phyloP scores from a whole-genome alignment of 2,888 invertebrate genomes.

The Pristionchus japonicus region DNA sequence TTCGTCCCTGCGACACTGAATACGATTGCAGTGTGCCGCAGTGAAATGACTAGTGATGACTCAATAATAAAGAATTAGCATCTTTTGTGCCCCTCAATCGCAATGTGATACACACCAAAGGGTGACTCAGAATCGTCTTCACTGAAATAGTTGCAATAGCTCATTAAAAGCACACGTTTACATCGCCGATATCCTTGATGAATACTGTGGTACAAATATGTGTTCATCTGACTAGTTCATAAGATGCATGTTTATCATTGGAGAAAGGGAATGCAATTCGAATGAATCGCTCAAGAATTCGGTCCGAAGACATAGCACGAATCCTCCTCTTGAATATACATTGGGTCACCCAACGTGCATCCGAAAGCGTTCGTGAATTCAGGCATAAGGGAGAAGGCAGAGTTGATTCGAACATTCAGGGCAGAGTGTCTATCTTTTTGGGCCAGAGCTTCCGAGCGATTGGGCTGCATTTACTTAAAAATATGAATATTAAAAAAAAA shows the following conservation, averaged over 20 bases:
- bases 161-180: too few relatives aligned
- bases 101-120: too few relatives aligned
- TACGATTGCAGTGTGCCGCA: background rate
- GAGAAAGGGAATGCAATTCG: too few relatives aligned
- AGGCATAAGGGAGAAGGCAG: background rate
- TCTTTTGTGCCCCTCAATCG: too few relatives aligned
- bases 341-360: background rate
- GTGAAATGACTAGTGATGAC: too few relatives aligned
- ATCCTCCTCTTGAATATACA: background rate
- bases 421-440: background rate
- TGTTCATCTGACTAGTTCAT: too few relatives aligned
- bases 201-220: too few relatives aligned
- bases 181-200: too few relatives aligned
- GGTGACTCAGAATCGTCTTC: too few relatives aligned
- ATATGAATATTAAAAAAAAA: background rate
- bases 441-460: background rate
- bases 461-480: background rate
- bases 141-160: too few relatives aligned
- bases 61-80: too few relatives aligned
- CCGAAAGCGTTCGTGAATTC: background rate
- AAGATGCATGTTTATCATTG: too few relatives aligned
- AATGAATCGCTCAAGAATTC: background rate
- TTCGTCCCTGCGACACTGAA: slow-evolving; percentile 3
- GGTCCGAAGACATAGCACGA: background rate
- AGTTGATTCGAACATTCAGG: background rate